These are phyloP conservation scores for Montipora capricornis DNA, from an alignment of 64 coral and sea anemone species.

Conservation along the genomic window DNA sequence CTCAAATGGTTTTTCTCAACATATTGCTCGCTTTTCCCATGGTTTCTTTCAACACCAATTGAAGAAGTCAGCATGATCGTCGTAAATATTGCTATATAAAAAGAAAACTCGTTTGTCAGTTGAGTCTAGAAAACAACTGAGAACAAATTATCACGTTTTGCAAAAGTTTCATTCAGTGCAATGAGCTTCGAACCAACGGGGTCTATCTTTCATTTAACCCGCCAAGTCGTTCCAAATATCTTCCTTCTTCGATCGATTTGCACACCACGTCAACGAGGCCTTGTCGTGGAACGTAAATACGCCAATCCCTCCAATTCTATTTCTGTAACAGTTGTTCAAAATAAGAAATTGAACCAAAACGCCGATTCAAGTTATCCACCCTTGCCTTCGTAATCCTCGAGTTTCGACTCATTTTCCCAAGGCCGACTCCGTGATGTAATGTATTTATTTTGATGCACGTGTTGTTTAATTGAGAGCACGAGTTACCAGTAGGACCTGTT, in stretches of 20 bases:
- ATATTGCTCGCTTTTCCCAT: neutral
- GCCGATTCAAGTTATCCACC: no score
- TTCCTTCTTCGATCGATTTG: neutral
- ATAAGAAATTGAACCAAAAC: no score
- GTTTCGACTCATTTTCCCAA: neutral
- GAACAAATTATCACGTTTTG: neutral
- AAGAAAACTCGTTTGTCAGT: no score
- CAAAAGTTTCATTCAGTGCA: neutral
- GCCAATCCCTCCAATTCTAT: no score
- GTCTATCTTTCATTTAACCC: neutral
- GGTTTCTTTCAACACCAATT: neutral
- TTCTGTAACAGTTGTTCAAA: no score
- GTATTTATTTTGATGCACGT: neutral
- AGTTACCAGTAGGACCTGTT: neutral
- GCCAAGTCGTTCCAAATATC: no score
- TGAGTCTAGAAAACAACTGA: neutral
- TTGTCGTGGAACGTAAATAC: no score
- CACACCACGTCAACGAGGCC: neutral
- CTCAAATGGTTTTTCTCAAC: neutral
- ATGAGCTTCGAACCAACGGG: neutral
- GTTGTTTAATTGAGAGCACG: neutral
- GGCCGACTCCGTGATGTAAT: neutral
- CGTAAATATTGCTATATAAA: no score
- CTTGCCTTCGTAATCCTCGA: no score
- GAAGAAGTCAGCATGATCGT: neutral